Evolutionary conservation across 2,888 invertebrate species (phyloP).

Genomic region (Acronicta leporina): DNA sequence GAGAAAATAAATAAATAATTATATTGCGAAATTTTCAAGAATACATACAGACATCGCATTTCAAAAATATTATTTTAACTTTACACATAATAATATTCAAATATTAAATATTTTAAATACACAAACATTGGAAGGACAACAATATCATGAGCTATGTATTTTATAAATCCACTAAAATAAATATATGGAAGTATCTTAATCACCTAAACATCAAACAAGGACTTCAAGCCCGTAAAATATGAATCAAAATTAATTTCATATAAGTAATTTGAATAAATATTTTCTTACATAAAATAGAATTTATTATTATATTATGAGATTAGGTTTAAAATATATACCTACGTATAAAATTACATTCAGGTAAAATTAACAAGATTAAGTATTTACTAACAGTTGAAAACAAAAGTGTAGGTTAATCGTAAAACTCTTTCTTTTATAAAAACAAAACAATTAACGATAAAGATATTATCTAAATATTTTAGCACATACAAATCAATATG

Average conservation of each 20-base stretch:
- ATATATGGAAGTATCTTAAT: constrained; percentile 60
- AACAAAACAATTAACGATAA: constrained; percentile 12
- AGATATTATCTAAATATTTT: constrained; percentile 8
- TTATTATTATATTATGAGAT: constrained; percentile 12
- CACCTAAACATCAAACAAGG: constrained; percentile 62
- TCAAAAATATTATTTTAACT: constrained; percentile 39
- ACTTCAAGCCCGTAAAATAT: constrained; percentile 65
- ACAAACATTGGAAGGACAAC: constrained; percentile 61
- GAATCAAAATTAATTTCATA: constrained; percentile 43
- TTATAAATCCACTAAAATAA: constrained; percentile 59
- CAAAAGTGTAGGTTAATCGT: constrained; percentile 1
- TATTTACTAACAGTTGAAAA: constrained; percentile 6
- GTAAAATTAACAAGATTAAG: constrained; percentile 15
- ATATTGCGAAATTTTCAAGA: constrained; percentile 21
- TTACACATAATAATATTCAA: constrained; percentile 38
- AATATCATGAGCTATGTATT: constrained; percentile 58
- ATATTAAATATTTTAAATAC: constrained; percentile 53
- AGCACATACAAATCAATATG: constrained; percentile 37
- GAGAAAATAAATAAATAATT: constrained; percentile 11
- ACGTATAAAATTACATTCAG: constrained; percentile 9
- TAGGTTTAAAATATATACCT: constrained; percentile 24
- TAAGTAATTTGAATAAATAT: constrained; percentile 31
- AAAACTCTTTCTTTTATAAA: constrained; percentile 8
- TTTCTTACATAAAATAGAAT: constrained; percentile 25
- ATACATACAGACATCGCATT: constrained; percentile 20